Evolutionary conservation across 2,113 vertebrate species (phyloP), one percentile per base, ranked within the genome.

Genomic region (Paradoxurus hermaphroditus): DNA sequence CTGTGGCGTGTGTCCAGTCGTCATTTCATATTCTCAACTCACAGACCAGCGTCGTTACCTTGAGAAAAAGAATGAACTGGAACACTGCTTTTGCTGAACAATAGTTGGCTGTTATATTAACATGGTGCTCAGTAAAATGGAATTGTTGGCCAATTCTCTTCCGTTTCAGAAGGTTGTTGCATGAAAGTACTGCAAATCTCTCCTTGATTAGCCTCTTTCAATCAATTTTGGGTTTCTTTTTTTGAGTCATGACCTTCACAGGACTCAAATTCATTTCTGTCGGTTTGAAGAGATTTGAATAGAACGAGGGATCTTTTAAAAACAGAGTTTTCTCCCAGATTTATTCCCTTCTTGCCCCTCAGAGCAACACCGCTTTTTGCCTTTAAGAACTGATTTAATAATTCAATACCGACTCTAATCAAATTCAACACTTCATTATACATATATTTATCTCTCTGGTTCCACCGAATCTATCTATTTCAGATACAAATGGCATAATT

Each of bases 201-300:
- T 85, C 72, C 90, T 86, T 91, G 96, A 98, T 98, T 98, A 98
- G 96, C 88, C 96, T 84, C 97, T 98, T 98, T 98, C 98, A 98
- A 98, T 96, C 98, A 95, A 97, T 98, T 98, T 98, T 97, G 97
- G 96, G 96, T 93, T 98, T 98, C 98, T 96, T 94, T 49, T 98
- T 97, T 96, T 96, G 91, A 98, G 98, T 95, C 95, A 6, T 53
- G 97, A 98, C 96, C 98, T 98, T 98, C 98, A 95, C 97, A 95
- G 98, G 96, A 93, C 93, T 96, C 81, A 97, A 97, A 97, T 98
- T 98, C 93, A 96, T 97, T 95, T 97, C 93, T 78, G 62, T 96
- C 95, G 89, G 98, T 98, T 98, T 98, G 96, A 98, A 95, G 91
- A 91, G 96, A 96, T 98, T 98, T 94, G 97, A 97, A 96, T 82